Base-by-base conservation (phyloP, 1,140 invertebrate species). In the Adelges cooleyi region DNA sequence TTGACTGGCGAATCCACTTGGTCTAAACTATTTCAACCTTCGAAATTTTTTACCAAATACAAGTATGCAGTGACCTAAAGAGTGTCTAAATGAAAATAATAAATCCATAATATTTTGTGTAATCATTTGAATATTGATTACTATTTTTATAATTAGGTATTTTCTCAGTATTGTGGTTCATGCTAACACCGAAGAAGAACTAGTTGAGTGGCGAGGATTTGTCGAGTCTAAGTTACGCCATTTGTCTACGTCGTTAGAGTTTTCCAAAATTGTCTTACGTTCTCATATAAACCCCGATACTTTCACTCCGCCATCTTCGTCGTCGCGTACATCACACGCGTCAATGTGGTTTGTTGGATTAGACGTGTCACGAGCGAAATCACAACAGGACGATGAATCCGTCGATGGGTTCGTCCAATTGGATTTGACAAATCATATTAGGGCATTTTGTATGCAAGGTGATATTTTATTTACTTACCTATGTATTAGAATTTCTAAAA, bases 311-410 rank as follows among this genome's bases (percentile, higher is more conserved):
- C 36, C 33, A 11, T 15, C 77, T 78, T 75, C 78, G 50, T 75
- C 78, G 50, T 73, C 75, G 13, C 67, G 72, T 75, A 68, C 75
- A 73, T 73, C 67, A 72, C 73, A 1, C 74, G 65, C 66, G 71
- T 89, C 86, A 1, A 90, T 95, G 82, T 98, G 95, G 95, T 97
- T 98, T 73, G 93, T 98, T 71, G 95, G 95, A 2, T 76, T 99
- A 20, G 82, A 87, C 50, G 96, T 98, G 73, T 83, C 86, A 68
- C 92, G 91, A 76, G 82, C 84, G 11, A 33, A 33, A 33, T 6
- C 29, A 33, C 29, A 33, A 5, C 29, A 33, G 11, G 29, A 33
- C 5, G 29, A 33, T 33, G 29, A 33, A 6, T 33, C 29, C 11
- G 11, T 11, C 11, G 29, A 33, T 33, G 29, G 29, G 11, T 5